Conservation (phyloP, 2,888 invertebrate species). For the Hirudinaria manillensis region DNA sequence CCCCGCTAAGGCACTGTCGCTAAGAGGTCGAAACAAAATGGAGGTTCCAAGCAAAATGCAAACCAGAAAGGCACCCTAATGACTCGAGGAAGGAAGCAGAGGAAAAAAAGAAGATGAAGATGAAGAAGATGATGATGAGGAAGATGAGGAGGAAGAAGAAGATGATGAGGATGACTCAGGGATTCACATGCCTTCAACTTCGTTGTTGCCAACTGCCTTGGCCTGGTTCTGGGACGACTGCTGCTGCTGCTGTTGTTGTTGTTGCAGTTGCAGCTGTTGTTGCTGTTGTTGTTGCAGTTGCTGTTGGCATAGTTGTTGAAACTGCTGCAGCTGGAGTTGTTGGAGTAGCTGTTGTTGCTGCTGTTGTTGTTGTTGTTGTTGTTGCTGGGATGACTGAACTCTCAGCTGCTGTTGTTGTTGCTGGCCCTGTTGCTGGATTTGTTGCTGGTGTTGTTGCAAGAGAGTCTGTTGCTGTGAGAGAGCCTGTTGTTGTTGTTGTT, state of each 20-base stretch:
- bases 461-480: not conserved
- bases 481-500: slow-evolving; percentile 16
- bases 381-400: not conserved
- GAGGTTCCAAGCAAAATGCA: too few species aligned
- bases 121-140: not conserved
- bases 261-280: not conserved
- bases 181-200: not conserved
- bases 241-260: slow-evolving; percentile 9
- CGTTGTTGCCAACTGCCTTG: not conserved
- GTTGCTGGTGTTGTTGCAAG: slow-evolving; percentile 18
- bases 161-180: not conserved
- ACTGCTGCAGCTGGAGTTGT: slow-evolving; percentile 26
- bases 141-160: not conserved
- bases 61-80: too few species aligned
- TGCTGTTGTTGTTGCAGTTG: slow-evolving; percentile 16
- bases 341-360: slow-evolving; percentile 12
- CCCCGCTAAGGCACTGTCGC: too few species aligned
- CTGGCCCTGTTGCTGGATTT: slow-evolving; percentile 3
- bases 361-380: slow-evolving; percentile 19
- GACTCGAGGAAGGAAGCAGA: too few species aligned
- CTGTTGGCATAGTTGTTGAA: slow-evolving; percentile 30
- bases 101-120: not conserved
- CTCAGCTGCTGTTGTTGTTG: slow-evolving; percentile 6
- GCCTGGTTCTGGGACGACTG: not conserved
- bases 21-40: too few species aligned